Evolutionary conservation across 2,888 invertebrate species (phyloP), one percentile per base, ranked within the genome.

Genomic region (Dusona sp.): DNA sequence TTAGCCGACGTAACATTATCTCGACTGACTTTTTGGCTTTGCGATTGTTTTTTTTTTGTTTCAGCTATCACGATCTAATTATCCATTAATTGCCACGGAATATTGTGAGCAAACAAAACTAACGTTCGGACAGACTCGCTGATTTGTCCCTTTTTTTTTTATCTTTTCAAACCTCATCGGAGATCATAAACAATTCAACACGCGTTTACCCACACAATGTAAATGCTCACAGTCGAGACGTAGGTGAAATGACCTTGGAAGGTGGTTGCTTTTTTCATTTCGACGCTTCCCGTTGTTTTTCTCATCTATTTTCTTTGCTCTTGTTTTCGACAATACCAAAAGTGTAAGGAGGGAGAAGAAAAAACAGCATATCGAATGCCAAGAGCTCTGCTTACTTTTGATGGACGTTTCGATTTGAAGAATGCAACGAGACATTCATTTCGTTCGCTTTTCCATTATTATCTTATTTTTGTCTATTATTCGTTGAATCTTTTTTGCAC

Each of bases 31-130:
- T 38, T 25, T 36, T 51, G 7, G 33, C 72, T 51, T n/a, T 19
- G 33, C 51, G 72, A 6, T 70, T 70, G 11, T 70, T 72, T 51
- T 16, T 74, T 74, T 19, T 29, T 48, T 29, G 16, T 70, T 48
- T 67, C 16, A 57, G 16, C 16, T 25, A 25, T 48, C 45, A 45
- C 29, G 29, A 45, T 29, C 25, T 13, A 42, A 67, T 42, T 68
- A 42, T 68, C 9, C 3, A 16, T 25, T 42, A 25, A 42, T 25
- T 25, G 68, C 22, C 42, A 42, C 3, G 13, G 68, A 8, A 13
- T 42, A 13, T 45, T 25, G 33, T 42, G 25, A 45, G 16, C 22
- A 7, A 25, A 22, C 2, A 57, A 36, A 68, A 0, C 16, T 38
- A 45, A 42, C 25, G 45, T 68, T 68, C 25, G 11, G 6, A 65